These are phyloP conservation scores for Tenthredo distinguenda DNA, from an alignment of 2,888 invertebrate species.

Conservation along the genomic window DNA sequence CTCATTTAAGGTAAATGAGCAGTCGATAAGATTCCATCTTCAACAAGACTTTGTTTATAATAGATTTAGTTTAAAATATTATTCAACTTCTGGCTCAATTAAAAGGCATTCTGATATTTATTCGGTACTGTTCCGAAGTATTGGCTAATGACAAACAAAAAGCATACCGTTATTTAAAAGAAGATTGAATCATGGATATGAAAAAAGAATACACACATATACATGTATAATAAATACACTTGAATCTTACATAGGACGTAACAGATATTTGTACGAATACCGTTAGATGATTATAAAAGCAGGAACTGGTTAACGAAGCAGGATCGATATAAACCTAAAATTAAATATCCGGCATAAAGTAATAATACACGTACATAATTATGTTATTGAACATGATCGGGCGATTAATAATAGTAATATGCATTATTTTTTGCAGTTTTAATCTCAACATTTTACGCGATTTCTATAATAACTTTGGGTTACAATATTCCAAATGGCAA, in stretches of 20 bases:
- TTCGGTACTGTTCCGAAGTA: not conserved
- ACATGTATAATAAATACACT: not conserved
- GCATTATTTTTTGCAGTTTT: not conserved
- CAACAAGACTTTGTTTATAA: no score
- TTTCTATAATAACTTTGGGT: conserved; percentile 4
- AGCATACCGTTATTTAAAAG: not conserved
- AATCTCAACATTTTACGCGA: not conserved
- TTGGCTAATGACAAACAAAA: not conserved
- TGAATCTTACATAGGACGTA: not conserved
- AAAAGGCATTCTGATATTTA: not conserved
- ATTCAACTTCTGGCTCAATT: no score
- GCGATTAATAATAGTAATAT: not conserved
- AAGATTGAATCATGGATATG: not conserved
- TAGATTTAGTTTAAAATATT: no score
- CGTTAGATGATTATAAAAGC: not conserved
- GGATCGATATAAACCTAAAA: not conserved
- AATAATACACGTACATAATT: not conserved
- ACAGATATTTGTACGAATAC: not conserved
- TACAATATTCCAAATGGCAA: not conserved
- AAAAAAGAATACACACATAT: not conserved
- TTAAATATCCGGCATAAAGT: not conserved
- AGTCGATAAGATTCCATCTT: no score
- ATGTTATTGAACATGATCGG: not conserved
- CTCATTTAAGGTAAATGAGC: no score
- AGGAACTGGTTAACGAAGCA: not conserved